phyloP scores from a whole-genome alignment of 2,888 invertebrate species.

The Antheraea yamamai region DNA sequence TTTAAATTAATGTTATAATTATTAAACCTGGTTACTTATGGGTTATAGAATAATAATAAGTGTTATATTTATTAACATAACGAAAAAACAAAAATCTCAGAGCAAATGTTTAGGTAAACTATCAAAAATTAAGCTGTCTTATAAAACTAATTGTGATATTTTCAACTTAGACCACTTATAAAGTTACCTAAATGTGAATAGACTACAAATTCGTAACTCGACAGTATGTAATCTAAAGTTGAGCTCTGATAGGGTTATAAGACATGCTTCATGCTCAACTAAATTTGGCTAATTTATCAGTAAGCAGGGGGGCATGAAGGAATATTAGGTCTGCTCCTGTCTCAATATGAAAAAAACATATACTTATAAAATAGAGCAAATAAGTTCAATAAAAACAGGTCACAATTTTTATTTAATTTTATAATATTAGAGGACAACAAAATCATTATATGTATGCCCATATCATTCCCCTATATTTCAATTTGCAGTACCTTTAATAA shows the following conservation, averaged over 20 bases:
- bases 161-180: too few relatives aligned
- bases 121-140: too few relatives aligned
- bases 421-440: background rate
- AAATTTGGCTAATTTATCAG: background rate
- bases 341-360: background rate
- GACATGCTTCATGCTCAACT: background rate
- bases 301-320: background rate
- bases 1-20: too few relatives aligned
- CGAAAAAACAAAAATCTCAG: too few relatives aligned
- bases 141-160: too few relatives aligned
- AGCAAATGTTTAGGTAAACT: too few relatives aligned
- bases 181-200: too few relatives aligned
- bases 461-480: background rate
- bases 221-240: too few relatives aligned
- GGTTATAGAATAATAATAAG: too few relatives aligned
- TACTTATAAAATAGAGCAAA: background rate
- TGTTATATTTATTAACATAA: too few relatives aligned
- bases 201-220: too few relatives aligned
- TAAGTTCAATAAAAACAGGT: background rate
- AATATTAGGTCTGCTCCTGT: background rate
- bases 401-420: background rate
- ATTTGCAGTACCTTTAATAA: background rate
- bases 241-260: background rate
- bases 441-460: background rate
- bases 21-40: too few relatives aligned